phyloP scores from a whole-genome alignment of 2,888 invertebrate species.

The Acanthosepion lycidas region DNA sequence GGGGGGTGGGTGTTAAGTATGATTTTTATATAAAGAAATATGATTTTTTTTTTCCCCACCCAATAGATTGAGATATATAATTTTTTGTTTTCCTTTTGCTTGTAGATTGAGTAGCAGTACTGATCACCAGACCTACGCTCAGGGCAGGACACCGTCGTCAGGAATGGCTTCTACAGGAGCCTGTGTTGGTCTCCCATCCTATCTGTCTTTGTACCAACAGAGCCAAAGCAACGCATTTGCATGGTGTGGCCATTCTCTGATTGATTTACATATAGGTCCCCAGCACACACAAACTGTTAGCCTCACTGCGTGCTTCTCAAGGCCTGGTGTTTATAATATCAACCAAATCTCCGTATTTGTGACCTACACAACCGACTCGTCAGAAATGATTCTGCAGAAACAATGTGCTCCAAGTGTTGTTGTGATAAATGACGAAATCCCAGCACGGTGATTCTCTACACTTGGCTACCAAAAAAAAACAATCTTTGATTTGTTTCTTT shows the following conservation, averaged over 20 bases:
- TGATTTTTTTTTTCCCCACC: no score
- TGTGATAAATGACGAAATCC: slow-evolving; percentile 53
- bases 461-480: neutral
- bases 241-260: slow-evolving; percentile 71
- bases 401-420: slow-evolving; percentile 66
- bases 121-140: neutral
- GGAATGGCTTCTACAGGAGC: slow-evolving; percentile 34
- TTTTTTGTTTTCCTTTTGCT: neutral
- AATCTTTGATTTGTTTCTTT: neutral
- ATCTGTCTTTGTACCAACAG: slow-evolving; percentile 45
- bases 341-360: slow-evolving; percentile 70
- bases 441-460: neutral
- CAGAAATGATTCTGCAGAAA: slow-evolving; percentile 69
- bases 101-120: slow-evolving; percentile 37
- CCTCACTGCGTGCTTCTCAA: slow-evolving; percentile 68
- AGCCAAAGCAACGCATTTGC: slow-evolving; percentile 57
- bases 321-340: slow-evolving; percentile 72
- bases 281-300: slow-evolving; percentile 61
- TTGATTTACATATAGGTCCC: slow-evolving; percentile 62
- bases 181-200: slow-evolving; percentile 38
- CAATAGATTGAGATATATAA: neutral
- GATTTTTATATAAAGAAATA: no score
- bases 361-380: slow-evolving; percentile 60
- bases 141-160: neutral
- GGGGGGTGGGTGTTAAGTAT: no score